A percentile compares a stretch with the other conserved stretches of the same genome.
These are phyloP conservation scores for Nasonia longicornis DNA, from an alignment of 1,140 invertebrate species.

Conservation along the genomic window DNA sequence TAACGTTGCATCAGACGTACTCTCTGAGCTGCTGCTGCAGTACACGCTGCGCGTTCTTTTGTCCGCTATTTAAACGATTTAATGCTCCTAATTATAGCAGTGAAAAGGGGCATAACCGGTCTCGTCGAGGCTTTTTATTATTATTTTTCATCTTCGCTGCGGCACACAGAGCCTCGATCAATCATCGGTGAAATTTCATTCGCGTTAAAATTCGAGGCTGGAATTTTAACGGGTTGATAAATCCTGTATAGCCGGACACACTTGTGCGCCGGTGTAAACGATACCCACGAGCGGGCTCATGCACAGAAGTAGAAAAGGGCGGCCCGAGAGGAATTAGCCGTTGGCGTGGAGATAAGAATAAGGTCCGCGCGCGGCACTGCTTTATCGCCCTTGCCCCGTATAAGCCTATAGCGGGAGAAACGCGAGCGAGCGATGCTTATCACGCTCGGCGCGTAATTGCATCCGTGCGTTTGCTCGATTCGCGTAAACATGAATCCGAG, in stretches of 20 bases:
- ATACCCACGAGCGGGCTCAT: not conserved
- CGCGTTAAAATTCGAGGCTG: not conserved
- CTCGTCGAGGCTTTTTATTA: not conserved
- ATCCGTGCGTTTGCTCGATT: slow-evolving; percentile 18
- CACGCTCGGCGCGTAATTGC: slow-evolving; percentile 47
- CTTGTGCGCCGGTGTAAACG: not conserved
- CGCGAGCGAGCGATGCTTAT: slow-evolving; percentile 40
- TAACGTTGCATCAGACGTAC: slow-evolving; percentile 25
- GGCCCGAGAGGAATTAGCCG: slow-evolving; percentile 30
- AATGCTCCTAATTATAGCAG: not conserved
- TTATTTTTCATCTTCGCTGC: not conserved
- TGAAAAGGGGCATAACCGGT: not conserved
- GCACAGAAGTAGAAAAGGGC: slow-evolving; percentile 40
- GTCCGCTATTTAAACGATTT: slow-evolving; percentile 24
- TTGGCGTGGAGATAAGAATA: slow-evolving; percentile 43
- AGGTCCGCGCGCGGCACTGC: slow-evolving; percentile 24
- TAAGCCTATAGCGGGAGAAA: not conserved
- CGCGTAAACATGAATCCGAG: not conserved
- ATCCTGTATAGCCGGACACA: slow-evolving; percentile 3
- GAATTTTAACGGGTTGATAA: slow-evolving; percentile 13
- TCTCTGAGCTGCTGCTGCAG: not conserved
- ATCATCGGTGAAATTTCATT: not conserved
- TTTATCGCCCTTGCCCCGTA: slow-evolving; percentile 19
- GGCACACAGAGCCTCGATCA: not conserved
- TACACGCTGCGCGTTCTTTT: slow-evolving; percentile 10